A percentile compares a stretch with the other conserved stretches of the same genome.
Conservation (phyloP, 1,140 invertebrate species). For the Drosophila bocqueti region DNA sequence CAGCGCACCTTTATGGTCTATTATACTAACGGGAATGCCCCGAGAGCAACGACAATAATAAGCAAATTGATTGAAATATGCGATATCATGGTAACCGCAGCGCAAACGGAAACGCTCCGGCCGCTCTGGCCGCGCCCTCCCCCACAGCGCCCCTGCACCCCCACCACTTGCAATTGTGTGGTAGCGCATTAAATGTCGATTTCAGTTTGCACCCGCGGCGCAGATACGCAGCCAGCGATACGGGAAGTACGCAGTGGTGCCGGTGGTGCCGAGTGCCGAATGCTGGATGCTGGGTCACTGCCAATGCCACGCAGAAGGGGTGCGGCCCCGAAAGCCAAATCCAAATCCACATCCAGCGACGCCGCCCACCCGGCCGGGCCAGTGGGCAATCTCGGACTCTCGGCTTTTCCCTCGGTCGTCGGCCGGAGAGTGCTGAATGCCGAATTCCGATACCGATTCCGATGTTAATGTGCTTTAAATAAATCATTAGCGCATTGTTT, state of each 20-base stretch:
- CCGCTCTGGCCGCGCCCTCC: slow-evolving; percentile 13
- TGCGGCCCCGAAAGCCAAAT: slow-evolving; percentile 47
- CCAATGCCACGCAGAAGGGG: slow-evolving; percentile 72
- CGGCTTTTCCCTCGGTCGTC: slow-evolving; percentile 3
- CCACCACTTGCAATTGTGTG: slow-evolving; percentile 57
- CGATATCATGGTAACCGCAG: slow-evolving; percentile 76
- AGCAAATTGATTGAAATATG: slow-evolving; percentile 84
- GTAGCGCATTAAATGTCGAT: slow-evolving; percentile 83
- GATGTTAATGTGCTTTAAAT: slow-evolving; percentile 69
- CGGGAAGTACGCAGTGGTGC: slow-evolving; percentile 62
- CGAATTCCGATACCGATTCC: slow-evolving; percentile 32
- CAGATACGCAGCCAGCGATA: slow-evolving; percentile 74
- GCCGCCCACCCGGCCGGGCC: slow-evolving; percentile 74
- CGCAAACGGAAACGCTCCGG: slow-evolving; percentile 68
- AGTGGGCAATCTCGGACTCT: slow-evolving; percentile 64
- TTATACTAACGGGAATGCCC: slow-evolving; percentile 83
- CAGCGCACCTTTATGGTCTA: slow-evolving; percentile 82
- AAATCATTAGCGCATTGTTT: slow-evolving; percentile 76
- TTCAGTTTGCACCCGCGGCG: slow-evolving; percentile 77
- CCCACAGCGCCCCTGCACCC: slow-evolving; percentile 9
- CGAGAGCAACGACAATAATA: slow-evolving; percentile 79
- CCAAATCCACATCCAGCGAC: slow-evolving; percentile 21
- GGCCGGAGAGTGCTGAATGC: slow-evolving; percentile 35
- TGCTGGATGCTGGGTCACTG: slow-evolving; percentile 64
- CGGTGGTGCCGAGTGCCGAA: slow-evolving; percentile 6